These are phyloP conservation scores for Drosophila cognata DNA, from an alignment of 2,888 invertebrate species.

Conservation along the genomic window DNA sequence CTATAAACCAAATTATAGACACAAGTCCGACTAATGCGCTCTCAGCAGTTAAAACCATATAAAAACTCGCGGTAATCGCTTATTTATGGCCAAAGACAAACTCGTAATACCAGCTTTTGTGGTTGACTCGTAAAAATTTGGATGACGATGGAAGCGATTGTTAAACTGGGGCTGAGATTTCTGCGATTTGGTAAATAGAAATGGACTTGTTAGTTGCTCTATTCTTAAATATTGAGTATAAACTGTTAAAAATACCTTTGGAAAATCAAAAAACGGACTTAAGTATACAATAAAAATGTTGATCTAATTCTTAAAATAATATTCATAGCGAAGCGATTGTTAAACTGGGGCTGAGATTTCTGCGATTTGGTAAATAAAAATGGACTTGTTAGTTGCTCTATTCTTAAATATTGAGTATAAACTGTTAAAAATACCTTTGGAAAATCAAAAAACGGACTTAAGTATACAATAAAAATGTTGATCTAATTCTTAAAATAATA, in stretches of 20 bases:
- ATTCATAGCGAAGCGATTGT: too few relatives aligned
- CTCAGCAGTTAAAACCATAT: conserved; percentile 31
- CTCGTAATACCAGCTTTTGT: conserved; percentile 28
- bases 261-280: background rate
- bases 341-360: conserved; percentile 31
- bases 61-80: conserved; percentile 52
- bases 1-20: conserved; percentile 50
- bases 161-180: conserved; percentile 28
- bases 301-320: background rate
- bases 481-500: background rate
- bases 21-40: conserved; percentile 6
- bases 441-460: background rate
- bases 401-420: background rate
- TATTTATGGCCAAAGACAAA: conserved; percentile 45
- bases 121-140: conserved; percentile 34
- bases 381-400: background rate
- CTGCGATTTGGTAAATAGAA: conserved; percentile 8
- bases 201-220: background rate
- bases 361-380: conserved; percentile 6
- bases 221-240: background rate
- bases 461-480: background rate
- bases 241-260: background rate
- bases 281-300: background rate
- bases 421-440: background rate
- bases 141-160: conserved; percentile 2